Conservation (phyloP, 2,888 invertebrate species). For the Bombylius discolor region DNA sequence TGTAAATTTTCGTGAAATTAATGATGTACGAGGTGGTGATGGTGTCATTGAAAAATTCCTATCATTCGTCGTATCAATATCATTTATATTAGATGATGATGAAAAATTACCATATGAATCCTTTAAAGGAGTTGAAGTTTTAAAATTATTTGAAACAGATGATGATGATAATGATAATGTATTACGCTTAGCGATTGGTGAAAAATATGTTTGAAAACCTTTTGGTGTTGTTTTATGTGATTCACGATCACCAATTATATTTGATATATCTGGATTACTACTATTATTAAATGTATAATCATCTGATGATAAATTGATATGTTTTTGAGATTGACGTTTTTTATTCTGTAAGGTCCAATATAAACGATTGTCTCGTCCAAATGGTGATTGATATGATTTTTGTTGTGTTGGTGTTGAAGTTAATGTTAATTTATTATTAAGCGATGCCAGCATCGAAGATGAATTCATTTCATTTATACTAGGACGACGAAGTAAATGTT, state of each 20-base stretch:
- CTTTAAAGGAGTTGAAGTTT: not conserved
- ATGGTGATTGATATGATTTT: conserved; percentile 11
- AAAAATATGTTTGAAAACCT: not conserved
- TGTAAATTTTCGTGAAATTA: not conserved
- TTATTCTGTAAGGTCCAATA: not conserved
- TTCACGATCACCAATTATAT: not conserved
- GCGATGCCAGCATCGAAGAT: conserved; percentile 26
- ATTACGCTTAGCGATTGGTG: not conserved
- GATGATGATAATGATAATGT: not conserved
- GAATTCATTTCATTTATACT: conserved; percentile 3
- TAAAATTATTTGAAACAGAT: not conserved
- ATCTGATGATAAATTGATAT: not conserved
- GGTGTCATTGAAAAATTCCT: too few species aligned
- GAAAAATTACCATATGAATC: not conserved
- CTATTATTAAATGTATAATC: not conserved
- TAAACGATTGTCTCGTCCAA: conserved; percentile 12
- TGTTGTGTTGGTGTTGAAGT: conserved; percentile 28
- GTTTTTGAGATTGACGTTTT: not conserved
- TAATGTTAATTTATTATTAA: conserved; percentile 30
- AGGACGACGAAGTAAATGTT: not conserved
- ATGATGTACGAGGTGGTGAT: not conserved
- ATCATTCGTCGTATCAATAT: too few species aligned
- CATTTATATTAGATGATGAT: not conserved
- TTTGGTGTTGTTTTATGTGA: not conserved
- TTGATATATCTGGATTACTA: not conserved